Evolutionary conservation across 30 jellyfish, hydroid and myxozoan genomes (phyloP), one percentile per base, ranked within the genome.

Genomic region (Aurelia sp.): DNA sequence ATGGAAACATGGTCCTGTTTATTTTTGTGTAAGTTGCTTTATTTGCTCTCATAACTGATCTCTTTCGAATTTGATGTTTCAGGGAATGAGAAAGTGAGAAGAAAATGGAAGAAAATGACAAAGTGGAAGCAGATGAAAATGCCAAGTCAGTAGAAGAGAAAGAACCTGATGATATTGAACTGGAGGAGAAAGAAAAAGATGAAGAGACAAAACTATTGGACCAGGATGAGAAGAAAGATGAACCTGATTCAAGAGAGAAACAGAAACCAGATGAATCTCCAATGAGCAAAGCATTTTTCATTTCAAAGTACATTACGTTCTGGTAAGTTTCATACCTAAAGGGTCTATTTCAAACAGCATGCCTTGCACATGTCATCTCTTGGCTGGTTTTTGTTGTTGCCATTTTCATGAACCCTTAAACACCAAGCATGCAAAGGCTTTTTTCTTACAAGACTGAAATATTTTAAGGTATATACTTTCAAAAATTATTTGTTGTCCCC

Each of bases 301-400:
- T 87, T 31, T 87, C 96, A 13, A 87, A 77, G 69, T 87, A 87
- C 66, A 53, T 87, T 20, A 87, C 96, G 16, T 76, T 87, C 53
- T 87, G 90, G 96, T 87, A 67, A 64, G 96, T 65, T 76, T 15
- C 33, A 10, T 13, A n/a, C 13, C 5, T 73, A 11, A 7, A 17
- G 8, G 68, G 33, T 27, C 33, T 27, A 2, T 27, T 27, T 27
- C 33, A 27, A 27, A 27, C 33, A 27, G 33, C 33, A 27, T 27
- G 33, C 33, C 33, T 27, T 27, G 33, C 33, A 2, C 33, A 27
- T 27, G 33, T 27, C 33, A 27, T 27, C 33, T 27, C 33, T 27
- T 27, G 2, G 2, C 33, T 27, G 2, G 33, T 27, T 27, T 27
- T 1, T 27, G 33, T 27, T 27, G 33, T 27, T 2, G 2, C 33